These are phyloP conservation scores for Dromaius novaehollandiae DNA, from an alignment of 2,113 vertebrate genomes.

Conservation along the genomic window DNA sequence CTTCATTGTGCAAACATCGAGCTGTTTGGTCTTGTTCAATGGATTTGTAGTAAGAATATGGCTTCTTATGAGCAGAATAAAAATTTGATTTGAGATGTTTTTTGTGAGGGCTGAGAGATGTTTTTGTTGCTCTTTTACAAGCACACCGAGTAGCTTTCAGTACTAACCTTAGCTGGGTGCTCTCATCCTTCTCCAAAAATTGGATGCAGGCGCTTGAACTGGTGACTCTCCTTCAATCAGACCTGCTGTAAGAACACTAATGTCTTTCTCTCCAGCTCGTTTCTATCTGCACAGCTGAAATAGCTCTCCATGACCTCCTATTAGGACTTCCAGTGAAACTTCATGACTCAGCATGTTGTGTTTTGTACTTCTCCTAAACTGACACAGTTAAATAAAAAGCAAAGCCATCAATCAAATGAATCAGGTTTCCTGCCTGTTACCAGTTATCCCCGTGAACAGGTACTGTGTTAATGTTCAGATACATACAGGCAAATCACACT, in stretches of 20 bases:
- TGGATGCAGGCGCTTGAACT: background rate
- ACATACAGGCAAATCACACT: background rate
- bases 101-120: background rate
- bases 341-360: background rate
- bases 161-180: background rate
- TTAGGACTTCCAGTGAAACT: background rate
- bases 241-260: background rate
- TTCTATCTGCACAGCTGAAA: background rate
- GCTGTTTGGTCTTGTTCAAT: background rate
- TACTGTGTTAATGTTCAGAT: background rate
- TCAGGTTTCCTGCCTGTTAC: background rate
- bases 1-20: background rate
- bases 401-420: background rate
- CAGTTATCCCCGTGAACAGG: background rate
- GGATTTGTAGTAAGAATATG: background rate
- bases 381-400: background rate
- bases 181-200: background rate
- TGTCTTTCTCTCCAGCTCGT: background rate
- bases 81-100: background rate
- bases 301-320: background rate
- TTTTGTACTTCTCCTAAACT: background rate
- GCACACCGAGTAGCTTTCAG: accelerated
- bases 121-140: background rate
- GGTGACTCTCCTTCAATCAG: background rate
- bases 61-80: background rate